These are phyloP conservation scores for Podarcis lilfordi DNA, from an alignment of 2,797 vertebrate species.

Conservation along the genomic window DNA sequence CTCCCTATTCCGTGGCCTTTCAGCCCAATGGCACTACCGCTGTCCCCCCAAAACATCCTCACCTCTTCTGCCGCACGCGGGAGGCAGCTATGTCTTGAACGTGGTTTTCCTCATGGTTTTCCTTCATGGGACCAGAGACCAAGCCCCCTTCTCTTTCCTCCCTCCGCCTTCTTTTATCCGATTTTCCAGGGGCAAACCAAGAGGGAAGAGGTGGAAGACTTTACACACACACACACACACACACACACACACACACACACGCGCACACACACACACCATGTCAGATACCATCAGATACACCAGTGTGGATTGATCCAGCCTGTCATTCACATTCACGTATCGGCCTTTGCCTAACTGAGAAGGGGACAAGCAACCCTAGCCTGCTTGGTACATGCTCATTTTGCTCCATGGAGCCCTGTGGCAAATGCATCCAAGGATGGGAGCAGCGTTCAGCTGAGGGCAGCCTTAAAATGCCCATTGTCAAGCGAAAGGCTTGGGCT, in stretches of 20 bases:
- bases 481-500: not conserved
- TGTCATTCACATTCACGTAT: not conserved
- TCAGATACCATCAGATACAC: not conserved
- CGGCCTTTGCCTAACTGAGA: slow-evolving; percentile 33
- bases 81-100: not conserved
- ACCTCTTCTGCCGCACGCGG: not conserved
- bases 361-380: slow-evolving; percentile 62
- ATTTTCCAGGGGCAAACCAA: slow-evolving; percentile 34
- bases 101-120: not conserved
- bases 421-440: slow-evolving; percentile 59
- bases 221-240: too few relatives aligned
- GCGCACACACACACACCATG: not conserved
- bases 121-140: slow-evolving; percentile 39
- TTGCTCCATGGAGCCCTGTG: slow-evolving; percentile 68
- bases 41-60: not conserved
- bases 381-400: slow-evolving; percentile 58
- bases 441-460: slow-evolving; percentile 55
- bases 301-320: not conserved
- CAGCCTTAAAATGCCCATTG: not conserved
- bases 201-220: not conserved
- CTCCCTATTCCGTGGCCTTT: not conserved
- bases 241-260: not conserved
- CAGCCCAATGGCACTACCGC: not conserved
- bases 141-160: slow-evolving; percentile 35
- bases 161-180: not conserved